These are phyloP conservation scores for Isichthys henryi DNA, from an alignment of 2,113 vertebrate species.

Conservation along the genomic window DNA sequence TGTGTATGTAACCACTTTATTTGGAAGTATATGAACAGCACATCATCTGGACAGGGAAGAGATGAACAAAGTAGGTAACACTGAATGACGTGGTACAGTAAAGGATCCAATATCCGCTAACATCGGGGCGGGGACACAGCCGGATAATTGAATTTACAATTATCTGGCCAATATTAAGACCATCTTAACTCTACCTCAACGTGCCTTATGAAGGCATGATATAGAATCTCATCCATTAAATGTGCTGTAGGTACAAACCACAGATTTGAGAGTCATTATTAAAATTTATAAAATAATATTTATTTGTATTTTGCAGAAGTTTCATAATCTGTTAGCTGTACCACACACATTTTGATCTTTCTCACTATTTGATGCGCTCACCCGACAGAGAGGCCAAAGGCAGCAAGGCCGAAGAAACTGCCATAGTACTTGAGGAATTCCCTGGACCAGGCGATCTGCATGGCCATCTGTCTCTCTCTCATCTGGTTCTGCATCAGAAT, in stretches of 20 bases:
- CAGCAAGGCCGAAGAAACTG: slow-evolving; percentile 62
- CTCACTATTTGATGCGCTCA: slow-evolving; percentile 34
- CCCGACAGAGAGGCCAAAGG: slow-evolving; percentile 63
- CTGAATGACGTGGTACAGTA: not conserved
- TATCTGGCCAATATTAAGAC: not conserved
- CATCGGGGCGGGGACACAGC: not conserved
- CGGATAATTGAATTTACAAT: not conserved
- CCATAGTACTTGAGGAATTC: slow-evolving; percentile 83
- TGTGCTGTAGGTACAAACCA: not conserved
- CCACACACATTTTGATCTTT: not conserved
- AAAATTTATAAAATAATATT: no score
- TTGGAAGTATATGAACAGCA: not conserved
- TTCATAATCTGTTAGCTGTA: no score
- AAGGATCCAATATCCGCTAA: not conserved
- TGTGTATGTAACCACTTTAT: not conserved
- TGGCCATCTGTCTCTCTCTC: slow-evolving; percentile 78
- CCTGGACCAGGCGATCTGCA: slow-evolving; percentile 80
- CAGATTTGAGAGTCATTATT: not conserved
- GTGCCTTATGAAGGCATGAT: not conserved
- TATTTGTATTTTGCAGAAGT: not conserved
- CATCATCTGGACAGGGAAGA: not conserved
- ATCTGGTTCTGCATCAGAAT: slow-evolving; percentile 82
- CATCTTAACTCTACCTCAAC: not conserved
- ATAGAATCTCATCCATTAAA: not conserved
- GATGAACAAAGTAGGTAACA: not conserved